Evolutionary conservation across 1,140 invertebrate species (phyloP).

Genomic region (Caenorhabditis tropicalis): DNA sequence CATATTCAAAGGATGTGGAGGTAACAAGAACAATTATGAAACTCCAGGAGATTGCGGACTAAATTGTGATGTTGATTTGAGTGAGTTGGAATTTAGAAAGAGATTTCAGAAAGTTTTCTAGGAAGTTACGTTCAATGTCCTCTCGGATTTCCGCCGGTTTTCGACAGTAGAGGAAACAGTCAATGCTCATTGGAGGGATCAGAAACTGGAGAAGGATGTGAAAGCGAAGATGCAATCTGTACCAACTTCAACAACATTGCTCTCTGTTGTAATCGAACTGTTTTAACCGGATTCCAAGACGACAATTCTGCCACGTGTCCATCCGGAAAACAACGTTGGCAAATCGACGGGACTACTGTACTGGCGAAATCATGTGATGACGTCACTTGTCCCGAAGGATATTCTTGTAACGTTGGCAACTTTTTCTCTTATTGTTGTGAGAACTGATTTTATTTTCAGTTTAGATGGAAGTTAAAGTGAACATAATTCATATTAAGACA

Average conservation of each 20-base stretch:
- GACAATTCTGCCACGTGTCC: not conserved
- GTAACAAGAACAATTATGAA: constrained; percentile 44
- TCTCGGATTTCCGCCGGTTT: not conserved
- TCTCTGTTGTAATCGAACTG: not conserved
- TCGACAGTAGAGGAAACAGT: not conserved
- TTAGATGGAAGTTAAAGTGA: no score
- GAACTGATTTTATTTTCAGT: no score
- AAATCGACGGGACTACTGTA: not conserved
- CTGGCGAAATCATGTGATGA: not conserved
- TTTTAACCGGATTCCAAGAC: not conserved
- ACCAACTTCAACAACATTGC: not conserved
- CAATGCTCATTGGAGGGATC: not conserved
- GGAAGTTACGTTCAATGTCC: not conserved
- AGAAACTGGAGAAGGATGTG: not conserved
- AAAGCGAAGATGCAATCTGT: not conserved
- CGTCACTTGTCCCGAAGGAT: not conserved
- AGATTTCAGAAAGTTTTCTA: not conserved
- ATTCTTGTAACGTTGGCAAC: not conserved
- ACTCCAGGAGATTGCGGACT: constrained; percentile 14
- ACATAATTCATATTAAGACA: no score
- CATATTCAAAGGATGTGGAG: constrained; percentile 45
- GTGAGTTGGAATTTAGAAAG: not conserved
- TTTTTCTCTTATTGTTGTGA: constrained; percentile 14
- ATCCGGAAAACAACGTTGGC: not conserved
- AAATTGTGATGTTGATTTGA: constrained; percentile 79